phyloP scores from a whole-genome alignment of 92 coral and sea anemone species.

The Palythoa grandis region DNA sequence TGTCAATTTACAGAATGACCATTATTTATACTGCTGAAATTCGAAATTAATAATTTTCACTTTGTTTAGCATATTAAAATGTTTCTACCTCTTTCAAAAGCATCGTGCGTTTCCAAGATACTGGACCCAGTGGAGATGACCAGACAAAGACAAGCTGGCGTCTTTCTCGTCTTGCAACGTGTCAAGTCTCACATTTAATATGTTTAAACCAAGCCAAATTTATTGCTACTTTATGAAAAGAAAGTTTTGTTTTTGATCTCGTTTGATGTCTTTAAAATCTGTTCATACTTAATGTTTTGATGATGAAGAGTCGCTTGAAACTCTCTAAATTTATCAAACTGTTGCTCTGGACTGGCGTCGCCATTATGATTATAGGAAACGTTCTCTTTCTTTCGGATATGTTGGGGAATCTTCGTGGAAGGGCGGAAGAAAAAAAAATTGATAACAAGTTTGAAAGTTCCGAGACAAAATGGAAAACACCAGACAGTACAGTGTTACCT shows the following conservation, averaged over 20 bases:
- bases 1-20: too few relatives aligned
- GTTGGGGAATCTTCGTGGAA: not conserved
- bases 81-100: not conserved
- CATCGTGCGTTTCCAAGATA: not conserved
- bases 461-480: not conserved
- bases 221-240: not conserved
- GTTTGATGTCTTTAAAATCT: not conserved
- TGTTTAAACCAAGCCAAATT: not conserved
- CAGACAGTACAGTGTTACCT: not conserved
- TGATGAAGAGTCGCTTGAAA: not conserved
- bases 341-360: constrained; percentile 1
- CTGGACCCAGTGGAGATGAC: not conserved
- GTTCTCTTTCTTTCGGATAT: not conserved
- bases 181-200: not conserved
- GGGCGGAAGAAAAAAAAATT: not conserved
- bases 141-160: not conserved
- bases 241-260: not conserved
- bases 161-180: not conserved
- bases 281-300: not conserved
- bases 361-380: constrained; percentile 7
- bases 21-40: too few relatives aligned
- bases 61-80: not conserved
- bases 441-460: not conserved
- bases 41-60: not conserved
- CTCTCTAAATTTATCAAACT: not conserved